Base-by-base conservation (phyloP, 2,113 vertebrate species). In the Arizona elegans region DNA sequence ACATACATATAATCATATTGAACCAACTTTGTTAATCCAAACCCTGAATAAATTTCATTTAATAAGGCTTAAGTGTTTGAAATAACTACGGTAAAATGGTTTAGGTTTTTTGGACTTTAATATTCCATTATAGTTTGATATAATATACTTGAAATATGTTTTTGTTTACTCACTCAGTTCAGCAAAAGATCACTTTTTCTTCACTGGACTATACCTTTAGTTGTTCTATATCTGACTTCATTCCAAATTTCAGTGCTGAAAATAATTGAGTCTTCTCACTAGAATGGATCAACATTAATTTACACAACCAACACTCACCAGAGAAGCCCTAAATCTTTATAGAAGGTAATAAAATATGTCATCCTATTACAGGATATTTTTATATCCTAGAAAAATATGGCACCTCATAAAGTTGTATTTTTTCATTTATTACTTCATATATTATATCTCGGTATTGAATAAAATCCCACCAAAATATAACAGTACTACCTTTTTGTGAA, bases 331-430 rank as follows among this genome's bases (percentile, higher is more conserved):
- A 91, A 93, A 91, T 93, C 58, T 94, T 38, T 91, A 24, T 47
- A 86, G 29, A 87, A n/a, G 87, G 91, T 54, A 29, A 91, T 38
- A 93, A 91, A 92, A 91, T 91, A 55, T 95, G 15, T 13, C 33
- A 92, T 19, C 47, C 75, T 87, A 17, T 29, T 93, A 88, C 91
- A 92, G 8, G 53, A 8, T 87, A 54, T 88, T 90, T 95, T 89
- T 62, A 55, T 33, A 50, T 5, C 86, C 54, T 54, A 81, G 15
- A 53, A 59, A 88, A 86, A 2, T 19, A 52, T 70, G 53, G 87
- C 87, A 88, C 85, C 7, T 94, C 38, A 93, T 59, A 43, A 2
- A 90, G 93, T 2, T 21, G 54, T 88, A 91, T 12, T 90, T 58
- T 3, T 38, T 93, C 0, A 0, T 86, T 93, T 90, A 90, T 86